These are phyloP conservation scores for Spodoptera frugiperda DNA, from an alignment of 1,140 invertebrate genomes.

Conservation along the genomic window DNA sequence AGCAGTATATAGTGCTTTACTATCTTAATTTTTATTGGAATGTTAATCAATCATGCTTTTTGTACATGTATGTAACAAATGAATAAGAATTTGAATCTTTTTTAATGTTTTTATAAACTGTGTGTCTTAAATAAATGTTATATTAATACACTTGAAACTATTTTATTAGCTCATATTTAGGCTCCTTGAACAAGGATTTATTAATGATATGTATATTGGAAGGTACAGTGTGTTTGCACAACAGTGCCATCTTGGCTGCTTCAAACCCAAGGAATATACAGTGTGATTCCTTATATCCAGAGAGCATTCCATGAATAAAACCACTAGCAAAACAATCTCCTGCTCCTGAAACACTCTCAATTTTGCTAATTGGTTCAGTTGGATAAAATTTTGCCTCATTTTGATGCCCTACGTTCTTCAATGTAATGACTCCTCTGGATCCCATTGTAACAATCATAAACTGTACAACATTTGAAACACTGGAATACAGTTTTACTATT, in stretches of 20 bases:
- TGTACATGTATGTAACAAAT: too few species aligned
- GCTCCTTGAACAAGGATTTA: background rate
- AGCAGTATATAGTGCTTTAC: too few species aligned
- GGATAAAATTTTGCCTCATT: constrained; percentile 80
- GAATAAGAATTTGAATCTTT: too few species aligned
- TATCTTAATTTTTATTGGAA: too few species aligned
- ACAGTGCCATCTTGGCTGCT: constrained; percentile 85
- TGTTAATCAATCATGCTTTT: too few species aligned
- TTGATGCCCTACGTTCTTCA: constrained; percentile 60
- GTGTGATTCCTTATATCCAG: constrained; percentile 75
- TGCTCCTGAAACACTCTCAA: constrained; percentile 89
- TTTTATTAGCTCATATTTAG: constrained; percentile 1
- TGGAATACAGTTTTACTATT: constrained; percentile 73
- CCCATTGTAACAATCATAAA: constrained; percentile 87
- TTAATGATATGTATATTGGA: constrained; percentile 50
- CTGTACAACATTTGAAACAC: constrained; percentile 64
- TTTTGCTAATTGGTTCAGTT: constrained; percentile 70
- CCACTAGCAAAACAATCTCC: constrained; percentile 89
- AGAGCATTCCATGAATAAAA: constrained; percentile 86
- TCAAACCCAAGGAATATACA: constrained; percentile 87
- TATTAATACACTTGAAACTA: background rate
- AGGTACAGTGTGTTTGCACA: constrained; percentile 85
- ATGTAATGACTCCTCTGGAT: constrained; percentile 85
- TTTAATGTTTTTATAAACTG: background rate
- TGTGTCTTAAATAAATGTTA: constrained; percentile 18